phyloP scores from a whole-genome alignment of 1,140 invertebrate species.

The Macrobrachium rosenbergii region DNA sequence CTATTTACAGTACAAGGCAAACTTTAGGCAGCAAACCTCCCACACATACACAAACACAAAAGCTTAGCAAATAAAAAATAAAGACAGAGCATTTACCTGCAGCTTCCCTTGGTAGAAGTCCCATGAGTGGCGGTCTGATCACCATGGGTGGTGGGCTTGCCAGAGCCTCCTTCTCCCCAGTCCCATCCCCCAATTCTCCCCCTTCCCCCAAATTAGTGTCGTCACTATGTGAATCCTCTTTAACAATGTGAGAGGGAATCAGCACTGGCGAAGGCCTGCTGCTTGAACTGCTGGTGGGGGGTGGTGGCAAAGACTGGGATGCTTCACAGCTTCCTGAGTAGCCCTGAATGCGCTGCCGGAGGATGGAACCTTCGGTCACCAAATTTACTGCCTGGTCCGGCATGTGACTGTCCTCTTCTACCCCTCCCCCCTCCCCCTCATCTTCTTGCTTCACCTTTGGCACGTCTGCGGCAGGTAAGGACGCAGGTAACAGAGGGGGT shows the following conservation, averaged over 20 bases:
- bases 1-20: background rate
- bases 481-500: conserved; percentile 48
- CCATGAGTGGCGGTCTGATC: conserved; percentile 65
- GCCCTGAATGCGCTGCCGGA: conserved; percentile 66
- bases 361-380: conserved; percentile 64
- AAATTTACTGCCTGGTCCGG: conserved; percentile 62
- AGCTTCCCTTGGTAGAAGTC: conserved; percentile 62
- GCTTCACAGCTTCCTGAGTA: conserved; percentile 59
- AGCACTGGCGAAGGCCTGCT: conserved; percentile 25
- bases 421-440: conserved; percentile 45
- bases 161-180: conserved; percentile 61
- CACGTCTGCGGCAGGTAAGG: conserved; percentile 49
- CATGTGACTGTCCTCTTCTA: conserved; percentile 50
- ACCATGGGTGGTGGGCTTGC: conserved; percentile 63
- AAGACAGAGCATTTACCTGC: conserved; percentile 32
- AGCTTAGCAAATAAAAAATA: background rate
- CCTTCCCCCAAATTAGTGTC: conserved; percentile 56
- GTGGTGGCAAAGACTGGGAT: conserved; percentile 49
- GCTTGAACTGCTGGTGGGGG: conserved; percentile 44
- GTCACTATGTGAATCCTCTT: conserved; percentile 52
- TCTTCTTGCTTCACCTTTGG: conserved; percentile 66
- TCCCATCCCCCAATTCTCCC: conserved; percentile 54
- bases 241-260: conserved; percentile 36
- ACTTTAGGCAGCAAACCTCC: too few relatives aligned
- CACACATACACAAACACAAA: background rate